Conservation (phyloP, 2,113 vertebrate species). For the Ibidorhyncha struthersii region DNA sequence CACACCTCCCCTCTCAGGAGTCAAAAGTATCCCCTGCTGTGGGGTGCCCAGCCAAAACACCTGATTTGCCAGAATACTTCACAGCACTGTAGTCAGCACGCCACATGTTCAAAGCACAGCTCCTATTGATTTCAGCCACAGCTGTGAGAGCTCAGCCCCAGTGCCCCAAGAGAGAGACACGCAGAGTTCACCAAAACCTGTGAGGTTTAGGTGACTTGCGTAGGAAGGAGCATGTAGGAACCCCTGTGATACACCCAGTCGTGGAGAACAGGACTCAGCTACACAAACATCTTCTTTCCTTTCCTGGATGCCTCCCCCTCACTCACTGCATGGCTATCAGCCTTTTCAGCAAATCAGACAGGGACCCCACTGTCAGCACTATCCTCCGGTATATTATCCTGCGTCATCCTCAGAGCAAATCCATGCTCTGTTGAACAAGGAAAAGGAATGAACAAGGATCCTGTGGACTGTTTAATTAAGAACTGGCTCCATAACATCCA, state of each 20-base stretch:
- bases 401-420: neutral
- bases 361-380: neutral
- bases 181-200: rapidly evolving
- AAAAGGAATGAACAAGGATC: neutral
- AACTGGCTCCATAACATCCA: neutral
- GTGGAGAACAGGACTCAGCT: neutral
- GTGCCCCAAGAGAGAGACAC: neutral
- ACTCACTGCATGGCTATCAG: neutral
- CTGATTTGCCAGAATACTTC: neutral
- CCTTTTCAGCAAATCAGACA: neutral
- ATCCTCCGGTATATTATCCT: neutral
- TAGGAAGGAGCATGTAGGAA: neutral
- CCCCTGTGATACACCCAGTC: neutral
- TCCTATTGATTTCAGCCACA: neutral
- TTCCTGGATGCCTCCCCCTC: neutral
- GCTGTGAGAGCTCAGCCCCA: neutral
- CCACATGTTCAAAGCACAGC: neutral
- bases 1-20: neutral
- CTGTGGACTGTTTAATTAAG: slow-evolving; percentile 5
- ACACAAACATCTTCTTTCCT: neutral
- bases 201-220: neutral
- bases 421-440: neutral
- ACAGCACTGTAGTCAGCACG: neutral
- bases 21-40: neutral
- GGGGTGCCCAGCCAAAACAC: neutral